Percentiles rank a stretch among this genome's conserved stretches.
Conservation (phyloP, 2,888 invertebrate species). For the Drosophila koepferae region DNA sequence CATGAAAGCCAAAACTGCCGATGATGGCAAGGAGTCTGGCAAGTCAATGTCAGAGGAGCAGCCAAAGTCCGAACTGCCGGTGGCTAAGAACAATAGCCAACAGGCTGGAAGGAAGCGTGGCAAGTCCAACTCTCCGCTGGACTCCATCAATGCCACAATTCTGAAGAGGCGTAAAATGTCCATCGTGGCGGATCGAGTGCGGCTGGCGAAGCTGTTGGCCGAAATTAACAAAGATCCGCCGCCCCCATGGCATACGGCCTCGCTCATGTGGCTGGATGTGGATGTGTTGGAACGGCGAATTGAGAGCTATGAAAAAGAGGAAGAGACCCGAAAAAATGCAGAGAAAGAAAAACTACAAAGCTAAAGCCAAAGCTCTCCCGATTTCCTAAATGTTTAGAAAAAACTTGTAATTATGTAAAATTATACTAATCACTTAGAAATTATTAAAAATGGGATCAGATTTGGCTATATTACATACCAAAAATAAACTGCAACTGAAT, state of each 20-base stretch:
- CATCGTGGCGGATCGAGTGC: slow-evolving; percentile 1
- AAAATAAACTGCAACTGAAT: no score
- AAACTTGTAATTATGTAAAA: no score
- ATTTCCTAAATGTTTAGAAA: no score
- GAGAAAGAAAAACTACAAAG: background rate
- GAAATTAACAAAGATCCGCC: slow-evolving; percentile 54
- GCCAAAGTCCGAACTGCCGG: background rate
- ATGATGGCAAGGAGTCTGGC: background rate
- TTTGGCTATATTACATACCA: no score
- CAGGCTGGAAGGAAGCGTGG: background rate
- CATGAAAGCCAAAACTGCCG: background rate
- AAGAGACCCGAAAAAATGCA: background rate
- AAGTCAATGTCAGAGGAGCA: background rate
- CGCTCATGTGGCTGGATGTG: slow-evolving; percentile 52
- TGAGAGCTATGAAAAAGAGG: slow-evolving; percentile 14
- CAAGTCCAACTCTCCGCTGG: background rate
- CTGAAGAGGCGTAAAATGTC: slow-evolving; percentile 9
- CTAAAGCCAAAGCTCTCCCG: no score
- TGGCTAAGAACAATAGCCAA: background rate
- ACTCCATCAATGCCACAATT: background rate
- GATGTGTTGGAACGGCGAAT: slow-evolving; percentile 44
- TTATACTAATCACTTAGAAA: no score
- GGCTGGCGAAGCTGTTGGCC: slow-evolving; percentile 10
- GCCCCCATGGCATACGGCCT: slow-evolving; percentile 49
- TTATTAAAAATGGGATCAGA: no score